These are phyloP conservation scores for Watersipora subatra DNA, from an alignment of 1,140 invertebrate species.

Conservation along the genomic window DNA sequence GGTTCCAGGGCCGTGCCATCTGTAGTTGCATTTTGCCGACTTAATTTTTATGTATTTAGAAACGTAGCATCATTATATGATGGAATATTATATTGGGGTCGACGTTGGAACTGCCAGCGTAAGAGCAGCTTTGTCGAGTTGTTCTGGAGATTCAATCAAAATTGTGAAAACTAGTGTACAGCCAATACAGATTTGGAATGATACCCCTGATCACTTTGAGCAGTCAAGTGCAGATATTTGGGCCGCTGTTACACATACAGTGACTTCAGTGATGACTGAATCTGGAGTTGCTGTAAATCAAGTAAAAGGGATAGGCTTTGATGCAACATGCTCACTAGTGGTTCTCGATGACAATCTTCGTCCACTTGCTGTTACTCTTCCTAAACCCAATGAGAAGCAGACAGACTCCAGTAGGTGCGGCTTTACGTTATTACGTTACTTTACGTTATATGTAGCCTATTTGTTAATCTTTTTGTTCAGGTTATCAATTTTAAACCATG, in stretches of 20 bases:
- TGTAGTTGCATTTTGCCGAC: no score
- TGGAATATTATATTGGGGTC: constrained; percentile 61
- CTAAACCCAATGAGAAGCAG: no score
- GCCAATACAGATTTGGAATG: constrained; percentile 62
- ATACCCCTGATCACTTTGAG: constrained; percentile 63
- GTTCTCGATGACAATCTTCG: constrained; percentile 45
- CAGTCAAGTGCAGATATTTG: constrained; percentile 88
- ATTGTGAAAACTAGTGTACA: constrained; percentile 45
- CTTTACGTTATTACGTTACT: no score
- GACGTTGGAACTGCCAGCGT: constrained; percentile 85
- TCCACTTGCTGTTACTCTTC: no score
- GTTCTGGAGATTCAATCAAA: constrained; percentile 50
- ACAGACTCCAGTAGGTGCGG: no score
- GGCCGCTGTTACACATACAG: constrained; percentile 52
- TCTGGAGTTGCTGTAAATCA: constrained; percentile 17
- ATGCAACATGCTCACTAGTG: constrained; percentile 88
- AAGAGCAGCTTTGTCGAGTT: constrained; percentile 60
- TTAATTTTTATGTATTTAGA: no score
- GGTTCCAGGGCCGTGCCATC: no score
- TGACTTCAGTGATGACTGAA: constrained; percentile 48
- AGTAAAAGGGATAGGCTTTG: constrained; percentile 75
- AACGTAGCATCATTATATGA: no score
- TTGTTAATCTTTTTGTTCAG: no score
- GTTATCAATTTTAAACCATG: no score
- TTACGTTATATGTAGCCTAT: no score